Base-by-base conservation (phyloP, 2,888 invertebrate species). In the Stenchaetothrips biformis region DNA sequence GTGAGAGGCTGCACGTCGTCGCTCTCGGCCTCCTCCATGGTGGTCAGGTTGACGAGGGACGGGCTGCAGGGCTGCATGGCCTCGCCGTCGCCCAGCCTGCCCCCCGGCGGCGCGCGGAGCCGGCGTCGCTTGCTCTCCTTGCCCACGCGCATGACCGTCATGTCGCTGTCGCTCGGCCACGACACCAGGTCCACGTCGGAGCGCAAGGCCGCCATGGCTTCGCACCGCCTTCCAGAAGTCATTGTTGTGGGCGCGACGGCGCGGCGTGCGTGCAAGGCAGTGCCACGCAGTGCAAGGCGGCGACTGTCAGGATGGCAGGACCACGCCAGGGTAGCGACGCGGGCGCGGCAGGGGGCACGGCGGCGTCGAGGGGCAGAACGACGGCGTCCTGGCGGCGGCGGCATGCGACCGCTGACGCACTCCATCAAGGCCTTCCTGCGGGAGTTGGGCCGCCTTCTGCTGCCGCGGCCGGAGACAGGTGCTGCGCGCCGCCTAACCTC, bases 1-100 rank as follows among this genome's bases (percentile, higher is more conserved):
- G 82, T 79, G 47, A 78, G 81, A 9, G 74, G 78, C 16, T 81
- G 37, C 13, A 80, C 47, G 27, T 81, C 82, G 27, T 59, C 79
- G 47, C 48, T 79, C 18, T 79, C 74, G 7, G 59, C 18, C 59
- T 59, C 18, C 59, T 59, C 13, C 59, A 13, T 16, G 59, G 59
- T 59, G 59, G 67, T 11, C 25, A 74, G 67, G 67, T 74, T 74
- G 67, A 74, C 67, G 67, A 74, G 67, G 25, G 67, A 74, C 67
- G 25, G 67, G 67, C 67, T 74, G 25, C 11, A 25, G n/a, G 18
- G 21, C 67, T 18, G 67, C 18, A 16, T 13, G 18, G 25, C 21
- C 67, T 74, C 67, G 67, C 67, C 67, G 21, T 74, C 21, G 25
- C 59, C 59, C 59, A 59, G 16, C 59, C 37, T 13, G 13, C 59